These are phyloP conservation scores for Drosophila lutescens DNA, from an alignment of 2,888 invertebrate genomes.

Conservation along the genomic window DNA sequence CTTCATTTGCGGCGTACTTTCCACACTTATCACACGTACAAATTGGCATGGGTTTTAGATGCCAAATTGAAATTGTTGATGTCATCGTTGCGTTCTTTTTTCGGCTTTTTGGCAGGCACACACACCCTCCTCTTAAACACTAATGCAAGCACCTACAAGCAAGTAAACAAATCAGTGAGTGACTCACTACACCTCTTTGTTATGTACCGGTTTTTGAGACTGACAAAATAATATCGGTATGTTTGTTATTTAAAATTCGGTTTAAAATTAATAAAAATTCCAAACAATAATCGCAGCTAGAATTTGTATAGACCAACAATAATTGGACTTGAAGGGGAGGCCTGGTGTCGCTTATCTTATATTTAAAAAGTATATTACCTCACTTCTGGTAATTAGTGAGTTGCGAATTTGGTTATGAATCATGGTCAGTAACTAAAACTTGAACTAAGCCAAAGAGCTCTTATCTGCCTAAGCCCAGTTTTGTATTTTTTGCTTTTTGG, in stretches of 20 bases:
- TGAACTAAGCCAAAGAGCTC: conserved; percentile 18
- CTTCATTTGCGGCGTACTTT: conserved; percentile 69
- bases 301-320: not conserved
- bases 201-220: not conserved
- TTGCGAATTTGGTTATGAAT: conserved; percentile 51
- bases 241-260: no score
- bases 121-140: not conserved
- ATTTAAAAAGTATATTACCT: conserved; percentile 48
- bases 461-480: conserved; percentile 55
- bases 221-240: no score
- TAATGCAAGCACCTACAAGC: conserved; percentile 6
- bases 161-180: not conserved
- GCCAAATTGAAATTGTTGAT: conserved; percentile 63
- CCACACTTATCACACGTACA: conserved; percentile 62
- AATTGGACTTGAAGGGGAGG: not conserved
- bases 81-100: conserved; percentile 72
- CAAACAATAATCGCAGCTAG: conserved; percentile 40
- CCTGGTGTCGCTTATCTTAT: not conserved
- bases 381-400: conserved; percentile 52
- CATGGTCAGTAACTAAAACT: conserved; percentile 33
- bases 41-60: conserved; percentile 42
- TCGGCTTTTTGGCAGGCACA: conserved; percentile 23
- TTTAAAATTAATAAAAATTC: conserved; percentile 18
- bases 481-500: conserved; percentile 27
- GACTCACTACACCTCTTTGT: conserved; percentile 19